Base-by-base conservation (phyloP, 2,888 invertebrate species). In the Camponotus fellah region DNA sequence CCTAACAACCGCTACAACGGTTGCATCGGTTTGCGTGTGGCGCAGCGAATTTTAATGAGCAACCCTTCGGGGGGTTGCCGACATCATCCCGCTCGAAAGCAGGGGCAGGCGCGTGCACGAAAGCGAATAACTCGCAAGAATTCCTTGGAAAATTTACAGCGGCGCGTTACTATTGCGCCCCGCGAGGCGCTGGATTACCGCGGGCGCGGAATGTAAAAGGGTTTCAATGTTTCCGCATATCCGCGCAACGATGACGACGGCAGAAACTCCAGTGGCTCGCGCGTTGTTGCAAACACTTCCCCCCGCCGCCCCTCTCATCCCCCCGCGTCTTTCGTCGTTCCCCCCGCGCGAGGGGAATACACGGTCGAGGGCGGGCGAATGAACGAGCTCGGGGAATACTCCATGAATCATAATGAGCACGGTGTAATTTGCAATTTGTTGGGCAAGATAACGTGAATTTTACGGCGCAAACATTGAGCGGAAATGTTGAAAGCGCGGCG, bases 371-470 rank as follows among this genome's bases (percentile, higher is more conserved):
- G 53, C 71, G 71, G 40, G 46, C 77, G 56, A 75, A 46, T 56
- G 53, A 75, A 62, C 82, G 68, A 62, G 56, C 82, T 87, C 77
- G 83, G 86, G 88, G 88, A 89, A 88, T 89, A 87, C 85, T 83
- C 85, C 83, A 88, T 86, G 89, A 88, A 89, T 89, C 80, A 86
- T 89, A 89, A 89, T 85, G 89, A 87, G 88, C 26, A 60, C 60
- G 64, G 84, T 86, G 68, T 89, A 89, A 89, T 86, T 89, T 62
- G 89, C 88, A 89, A 89, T 89, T 89, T 86, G 89, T 85, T 87
- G 74, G 82, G 66, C 83, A 82, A 49, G 85, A 82, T 86, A 89
- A 85, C 79, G 79, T 69, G 49, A 76, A 83, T 86, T 85, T 81
- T 81, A 80, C 64, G 68, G 14, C 62, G 26, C 37, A 40, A 32